These are phyloP conservation scores for Lutraria lutraria DNA, from an alignment of 2,888 invertebrate species.

Conservation along the genomic window DNA sequence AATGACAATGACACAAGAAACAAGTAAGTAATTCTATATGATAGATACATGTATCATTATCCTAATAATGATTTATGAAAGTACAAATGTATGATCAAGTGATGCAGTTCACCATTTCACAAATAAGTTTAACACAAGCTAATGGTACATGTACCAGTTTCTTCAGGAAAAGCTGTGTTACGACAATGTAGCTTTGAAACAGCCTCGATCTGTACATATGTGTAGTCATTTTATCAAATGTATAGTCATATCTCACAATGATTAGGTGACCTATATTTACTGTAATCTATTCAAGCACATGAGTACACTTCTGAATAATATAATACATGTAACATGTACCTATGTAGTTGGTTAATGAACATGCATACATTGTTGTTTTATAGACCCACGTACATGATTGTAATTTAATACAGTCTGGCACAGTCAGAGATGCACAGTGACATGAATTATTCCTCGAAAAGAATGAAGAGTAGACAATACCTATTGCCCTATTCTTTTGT, in stretches of 20 bases:
- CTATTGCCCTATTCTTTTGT: conserved; percentile 6
- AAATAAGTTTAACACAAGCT: no score
- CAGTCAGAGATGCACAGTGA: neutral
- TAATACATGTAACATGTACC: neutral
- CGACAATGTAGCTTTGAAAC: no score
- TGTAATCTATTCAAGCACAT: conserved; percentile 6
- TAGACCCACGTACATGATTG: neutral
- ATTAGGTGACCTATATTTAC: neutral
- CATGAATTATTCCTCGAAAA: neutral
- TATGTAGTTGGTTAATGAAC: neutral
- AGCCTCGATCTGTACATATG: no score
- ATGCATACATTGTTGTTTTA: neutral
- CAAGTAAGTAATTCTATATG: no score
- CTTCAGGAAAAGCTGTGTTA: no score
- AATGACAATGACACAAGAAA: no score
- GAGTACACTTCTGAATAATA: neutral
- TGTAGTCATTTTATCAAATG: neutral
- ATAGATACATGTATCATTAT: no score
- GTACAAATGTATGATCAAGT: no score
- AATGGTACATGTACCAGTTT: no score
- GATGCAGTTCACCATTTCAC: no score
- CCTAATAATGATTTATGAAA: no score
- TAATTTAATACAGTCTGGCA: neutral
- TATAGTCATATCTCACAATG: neutral
- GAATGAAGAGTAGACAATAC: neutral